Percentiles rank a stretch among this genome's conserved stretches.
phyloP scores from a whole-genome alignment of 2,113 vertebrate genomes.

The Pholis gunnellus region DNA sequence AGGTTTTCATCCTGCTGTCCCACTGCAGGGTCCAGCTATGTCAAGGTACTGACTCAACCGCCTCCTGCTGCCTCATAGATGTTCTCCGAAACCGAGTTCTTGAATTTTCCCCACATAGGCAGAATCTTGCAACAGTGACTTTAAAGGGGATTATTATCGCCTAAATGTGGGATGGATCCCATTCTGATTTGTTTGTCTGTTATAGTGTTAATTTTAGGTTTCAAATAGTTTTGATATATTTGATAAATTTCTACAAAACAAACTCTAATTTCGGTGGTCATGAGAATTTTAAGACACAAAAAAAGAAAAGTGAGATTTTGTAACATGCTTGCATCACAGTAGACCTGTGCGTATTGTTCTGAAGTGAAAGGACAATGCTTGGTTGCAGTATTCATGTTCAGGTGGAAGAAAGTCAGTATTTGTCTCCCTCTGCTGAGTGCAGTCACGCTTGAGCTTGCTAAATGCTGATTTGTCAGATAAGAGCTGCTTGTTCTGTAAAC shows the following conservation, averaged over 20 bases:
- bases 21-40: neutral
- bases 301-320: neutral
- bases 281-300: neutral
- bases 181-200: neutral
- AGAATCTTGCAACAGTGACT: neutral
- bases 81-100: neutral
- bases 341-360: neutral
- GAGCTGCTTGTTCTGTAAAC: neutral
- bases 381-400: neutral
- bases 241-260: neutral
- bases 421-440: conserved; percentile 72
- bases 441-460: neutral
- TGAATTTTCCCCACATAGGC: neutral
- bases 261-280: neutral
- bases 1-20: neutral
- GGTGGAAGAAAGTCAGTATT: conserved; percentile 32
- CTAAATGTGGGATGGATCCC: neutral
- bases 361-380: neutral
- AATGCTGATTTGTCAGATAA: neutral
- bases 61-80: neutral
- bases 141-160: neutral
- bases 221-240: neutral
- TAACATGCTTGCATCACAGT: too few relatives aligned
- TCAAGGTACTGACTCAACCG: conserved; percentile 40
- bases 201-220: neutral